These are phyloP conservation scores for Coregonus clupeaformis DNA, from an alignment of 2,113 vertebrate species.

Conservation along the genomic window DNA sequence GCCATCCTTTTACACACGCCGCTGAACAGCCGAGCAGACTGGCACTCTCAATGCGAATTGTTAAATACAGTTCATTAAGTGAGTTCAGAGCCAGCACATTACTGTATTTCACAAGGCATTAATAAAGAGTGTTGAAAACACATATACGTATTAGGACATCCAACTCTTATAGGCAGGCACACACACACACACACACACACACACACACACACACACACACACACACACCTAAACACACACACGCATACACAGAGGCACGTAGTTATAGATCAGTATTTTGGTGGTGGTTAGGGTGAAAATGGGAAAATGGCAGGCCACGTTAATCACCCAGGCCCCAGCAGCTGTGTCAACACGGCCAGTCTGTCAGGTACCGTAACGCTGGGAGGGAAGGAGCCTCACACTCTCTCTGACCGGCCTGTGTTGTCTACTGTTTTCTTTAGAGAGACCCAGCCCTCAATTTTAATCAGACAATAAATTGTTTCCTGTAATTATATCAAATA, in stretches of 20 bases:
- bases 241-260: constrained; percentile 5
- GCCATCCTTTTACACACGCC: constrained; percentile 33
- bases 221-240: not conserved
- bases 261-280: constrained; percentile 1
- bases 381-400: constrained; percentile 64
- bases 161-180: not conserved
- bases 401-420: constrained; percentile 14
- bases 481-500: constrained; percentile 94
- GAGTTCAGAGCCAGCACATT: constrained; percentile 6
- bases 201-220: not conserved
- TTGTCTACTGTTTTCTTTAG: constrained; percentile 77
- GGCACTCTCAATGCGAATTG: constrained; percentile 29
- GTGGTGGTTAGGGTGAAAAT: constrained; percentile 64
- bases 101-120: constrained; percentile 1
- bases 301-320: constrained; percentile 80
- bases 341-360: constrained; percentile 89
- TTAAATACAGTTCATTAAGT: constrained; percentile 34
- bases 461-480: constrained; percentile 96
- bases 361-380: constrained; percentile 67
- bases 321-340: constrained; percentile 82
- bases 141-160: not conserved
- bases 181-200: not conserved
- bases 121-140: not conserved
- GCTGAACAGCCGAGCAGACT: constrained; percentile 27
- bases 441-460: constrained; percentile 82